Evolutionary conservation across 2,113 vertebrate genomes (phyloP).

Genomic region (Heterocephalus glaber): DNA sequence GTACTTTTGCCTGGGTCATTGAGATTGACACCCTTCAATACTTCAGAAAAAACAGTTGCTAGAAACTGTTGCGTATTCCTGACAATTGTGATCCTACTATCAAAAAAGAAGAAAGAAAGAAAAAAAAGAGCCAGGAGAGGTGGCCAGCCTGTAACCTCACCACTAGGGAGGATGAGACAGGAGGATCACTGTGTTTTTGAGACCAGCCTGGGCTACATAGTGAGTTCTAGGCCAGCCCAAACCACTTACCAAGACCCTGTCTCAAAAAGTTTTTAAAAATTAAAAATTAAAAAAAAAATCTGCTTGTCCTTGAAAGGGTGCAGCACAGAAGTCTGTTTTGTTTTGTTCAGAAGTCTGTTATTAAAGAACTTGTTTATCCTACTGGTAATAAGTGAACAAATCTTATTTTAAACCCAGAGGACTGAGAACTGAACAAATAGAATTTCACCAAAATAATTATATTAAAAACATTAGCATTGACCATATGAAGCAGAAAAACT

Average conservation of each 20-base stretch:
- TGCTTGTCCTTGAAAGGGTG: not conserved
- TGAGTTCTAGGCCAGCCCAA: not conserved
- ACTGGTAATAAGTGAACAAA: not conserved
- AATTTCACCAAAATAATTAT: constrained; percentile 17
- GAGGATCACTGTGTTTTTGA: not conserved
- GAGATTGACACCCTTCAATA: not conserved
- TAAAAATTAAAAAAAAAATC: not conserved
- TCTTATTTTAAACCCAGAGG: constrained; percentile 23
- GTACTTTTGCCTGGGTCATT: not conserved
- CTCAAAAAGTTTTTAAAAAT: not conserved
- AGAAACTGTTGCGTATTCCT: not conserved
- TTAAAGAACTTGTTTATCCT: not conserved
- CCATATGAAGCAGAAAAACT: not conserved
- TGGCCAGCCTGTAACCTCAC: not conserved
- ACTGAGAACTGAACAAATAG: not conserved
- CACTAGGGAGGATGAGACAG: not conserved
- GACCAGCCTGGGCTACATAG: not conserved
- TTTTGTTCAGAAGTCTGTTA: not conserved
- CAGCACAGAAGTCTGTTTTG: not conserved
- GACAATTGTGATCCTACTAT: not conserved
- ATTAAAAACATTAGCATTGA: constrained; percentile 19
- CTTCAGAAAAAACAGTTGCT: not conserved
- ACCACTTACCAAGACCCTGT: not conserved
- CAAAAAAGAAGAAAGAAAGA: not conserved
- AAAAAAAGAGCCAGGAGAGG: not conserved